These are phyloP conservation scores for Alviniconcha strummeri DNA, from an alignment of 2,888 invertebrate genomes.

Conservation along the genomic window DNA sequence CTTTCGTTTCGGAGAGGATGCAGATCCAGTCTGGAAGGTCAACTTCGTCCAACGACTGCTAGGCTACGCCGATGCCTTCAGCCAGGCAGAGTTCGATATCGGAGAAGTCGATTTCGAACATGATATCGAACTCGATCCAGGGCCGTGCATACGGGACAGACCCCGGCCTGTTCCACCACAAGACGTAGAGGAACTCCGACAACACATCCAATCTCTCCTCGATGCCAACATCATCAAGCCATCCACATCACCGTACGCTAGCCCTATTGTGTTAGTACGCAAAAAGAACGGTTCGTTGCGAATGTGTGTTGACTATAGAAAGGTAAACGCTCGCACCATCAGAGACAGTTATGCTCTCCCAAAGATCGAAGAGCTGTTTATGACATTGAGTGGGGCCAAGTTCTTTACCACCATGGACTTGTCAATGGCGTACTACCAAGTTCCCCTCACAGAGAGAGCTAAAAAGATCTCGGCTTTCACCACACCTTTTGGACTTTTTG, in stretches of 20 bases:
- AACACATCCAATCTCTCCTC: too few species aligned
- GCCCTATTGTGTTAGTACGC: conserved; percentile 28
- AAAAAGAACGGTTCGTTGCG: neutral
- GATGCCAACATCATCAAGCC: conserved; percentile 26
- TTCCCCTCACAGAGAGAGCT: conserved; percentile 12
- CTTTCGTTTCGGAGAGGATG: conserved; percentile 12
- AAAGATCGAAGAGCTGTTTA: conserved; percentile 21
- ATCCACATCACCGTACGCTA: conserved; percentile 19
- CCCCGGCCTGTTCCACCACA: too few species aligned
- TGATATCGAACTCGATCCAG: conserved; percentile 15
- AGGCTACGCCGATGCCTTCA: conserved; percentile 19
- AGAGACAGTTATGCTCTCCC: conserved; percentile 26
- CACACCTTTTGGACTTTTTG: conserved; percentile 25
- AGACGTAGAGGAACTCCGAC: too few species aligned
- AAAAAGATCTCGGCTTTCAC: conserved; percentile 24
- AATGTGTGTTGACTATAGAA: conserved; percentile 26
- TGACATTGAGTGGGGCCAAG: conserved; percentile 19
- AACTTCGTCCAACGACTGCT: neutral
- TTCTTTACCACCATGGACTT: conserved; percentile 26
- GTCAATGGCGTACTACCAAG: conserved; percentile 27
- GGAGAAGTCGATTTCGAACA: neutral
- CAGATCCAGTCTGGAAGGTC: neutral
- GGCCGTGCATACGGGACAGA: too few species aligned
- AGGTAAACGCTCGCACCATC: conserved; percentile 2
- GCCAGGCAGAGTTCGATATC: conserved; percentile 15